Percentiles rank a stretch among this genome's conserved stretches.
Conservation (phyloP, 2,888 invertebrate species). For the Orthosia cruda region DNA sequence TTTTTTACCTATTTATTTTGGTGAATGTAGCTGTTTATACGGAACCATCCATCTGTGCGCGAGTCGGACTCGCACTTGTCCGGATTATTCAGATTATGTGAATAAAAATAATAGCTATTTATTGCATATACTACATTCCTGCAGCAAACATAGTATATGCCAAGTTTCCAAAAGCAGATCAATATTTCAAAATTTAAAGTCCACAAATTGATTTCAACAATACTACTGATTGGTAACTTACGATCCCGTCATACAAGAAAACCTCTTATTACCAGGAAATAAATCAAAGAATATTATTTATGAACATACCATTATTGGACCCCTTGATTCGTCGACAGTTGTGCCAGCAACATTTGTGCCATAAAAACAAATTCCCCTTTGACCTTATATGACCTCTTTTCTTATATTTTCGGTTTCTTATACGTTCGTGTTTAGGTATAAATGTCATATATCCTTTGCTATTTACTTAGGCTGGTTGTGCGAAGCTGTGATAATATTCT, state of each 20-base stretch:
- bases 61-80: too few species aligned
- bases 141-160: neutral
- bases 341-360: slow-evolving; percentile 50
- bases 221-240: slow-evolving; percentile 10
- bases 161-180: neutral
- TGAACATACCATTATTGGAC: slow-evolving; percentile 10
- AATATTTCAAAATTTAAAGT: neutral
- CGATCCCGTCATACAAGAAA: slow-evolving; percentile 10
- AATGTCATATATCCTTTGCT: slow-evolving; percentile 56
- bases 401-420: slow-evolving; percentile 50
- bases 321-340: slow-evolving; percentile 33
- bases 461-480: slow-evolving; percentile 69
- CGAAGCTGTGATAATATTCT: slow-evolving; percentile 66
- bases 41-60: too few species aligned
- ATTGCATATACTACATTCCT: neutral
- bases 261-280: slow-evolving; percentile 25
- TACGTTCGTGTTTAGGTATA: slow-evolving; percentile 57
- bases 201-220: neutral
- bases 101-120: too few species aligned
- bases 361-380: slow-evolving; percentile 78
- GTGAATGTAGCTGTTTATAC: too few species aligned
- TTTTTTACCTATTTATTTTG: too few species aligned
- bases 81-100: too few species aligned
- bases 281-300: slow-evolving; percentile 50
- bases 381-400: slow-evolving; percentile 54